Percentiles rank a stretch among this genome's conserved stretches.
These are phyloP conservation scores for Anableps anableps DNA, from an alignment of 2,797 vertebrate genomes.

Conservation along the genomic window DNA sequence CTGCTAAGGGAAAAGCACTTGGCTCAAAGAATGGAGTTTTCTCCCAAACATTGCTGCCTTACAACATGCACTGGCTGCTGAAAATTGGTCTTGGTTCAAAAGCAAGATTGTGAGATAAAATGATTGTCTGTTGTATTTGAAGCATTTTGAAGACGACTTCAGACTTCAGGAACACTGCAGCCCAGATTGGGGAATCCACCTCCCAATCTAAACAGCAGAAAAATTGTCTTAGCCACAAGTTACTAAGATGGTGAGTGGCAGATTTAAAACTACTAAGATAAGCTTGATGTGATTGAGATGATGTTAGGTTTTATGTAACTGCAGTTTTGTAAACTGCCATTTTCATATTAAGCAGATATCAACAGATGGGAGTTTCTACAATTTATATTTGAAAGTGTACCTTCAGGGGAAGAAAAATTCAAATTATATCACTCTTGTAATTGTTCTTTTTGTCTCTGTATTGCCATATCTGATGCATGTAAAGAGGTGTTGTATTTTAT, in stretches of 20 bases:
- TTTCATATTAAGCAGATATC: constrained; percentile 41
- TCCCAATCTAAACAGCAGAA: constrained; percentile 60
- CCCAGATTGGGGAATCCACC: constrained; percentile 18
- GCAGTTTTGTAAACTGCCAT: constrained; percentile 15
- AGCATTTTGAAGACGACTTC: constrained; percentile 18
- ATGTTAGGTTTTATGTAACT: constrained; percentile 41
- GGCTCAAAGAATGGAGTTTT: constrained; percentile 26
- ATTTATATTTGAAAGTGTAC: constrained; percentile 15
- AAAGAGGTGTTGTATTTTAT: constrained; percentile 18
- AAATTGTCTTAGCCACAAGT: constrained; percentile 38
- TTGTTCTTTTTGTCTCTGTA: constrained; percentile 8
- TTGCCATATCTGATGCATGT: constrained; percentile 2
- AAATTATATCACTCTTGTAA: constrained; percentile 21
- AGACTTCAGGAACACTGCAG: constrained; percentile 24
- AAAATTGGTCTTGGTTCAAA: constrained; percentile 34
- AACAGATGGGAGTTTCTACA: constrained; percentile 12
- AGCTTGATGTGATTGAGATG: constrained; percentile 42
- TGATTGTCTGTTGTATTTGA: constrained; percentile 34
- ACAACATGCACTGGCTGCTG: constrained; percentile 4
- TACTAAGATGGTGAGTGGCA: constrained; percentile 41
- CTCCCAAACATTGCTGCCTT: neutral
- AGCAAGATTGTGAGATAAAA: constrained; percentile 41
- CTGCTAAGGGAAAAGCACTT: constrained; percentile 15
- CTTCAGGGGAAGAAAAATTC: constrained; percentile 31
- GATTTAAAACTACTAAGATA: constrained; percentile 58